Evolutionary conservation across 2,113 vertebrate genomes (phyloP).

Genomic region (Sorex fumeus): DNA sequence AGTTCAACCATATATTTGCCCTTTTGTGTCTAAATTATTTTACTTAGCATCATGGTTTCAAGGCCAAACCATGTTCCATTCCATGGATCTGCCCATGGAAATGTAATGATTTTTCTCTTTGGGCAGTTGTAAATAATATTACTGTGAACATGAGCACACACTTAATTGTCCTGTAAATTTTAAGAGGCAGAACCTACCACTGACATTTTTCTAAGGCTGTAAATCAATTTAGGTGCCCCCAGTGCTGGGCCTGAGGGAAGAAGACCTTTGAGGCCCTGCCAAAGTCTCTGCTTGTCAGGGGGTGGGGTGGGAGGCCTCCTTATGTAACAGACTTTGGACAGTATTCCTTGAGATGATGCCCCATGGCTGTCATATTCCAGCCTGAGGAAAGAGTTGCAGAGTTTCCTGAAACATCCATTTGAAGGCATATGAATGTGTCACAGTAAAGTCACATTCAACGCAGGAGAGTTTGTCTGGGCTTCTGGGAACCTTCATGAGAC

Average conservation of each 20-base stretch:
- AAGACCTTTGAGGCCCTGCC: neutral
- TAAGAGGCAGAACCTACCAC: neutral
- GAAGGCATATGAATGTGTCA: accelerated
- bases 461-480: neutral
- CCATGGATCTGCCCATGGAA: neutral
- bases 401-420: accelerated
- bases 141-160: neutral
- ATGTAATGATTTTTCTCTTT: neutral
- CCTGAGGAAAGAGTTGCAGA: accelerated
- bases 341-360: accelerated
- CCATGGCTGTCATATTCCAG: neutral
- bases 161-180: neutral
- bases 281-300: neutral
- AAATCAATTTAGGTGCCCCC: neutral
- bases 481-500: neutral
- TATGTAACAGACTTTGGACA: accelerated
- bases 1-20: neutral
- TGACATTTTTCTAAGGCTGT: neutral
- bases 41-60: neutral
- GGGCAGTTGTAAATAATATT: neutral
- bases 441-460: neutral
- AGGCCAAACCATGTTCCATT: neutral
- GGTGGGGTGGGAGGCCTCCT: too few species aligned
- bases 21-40: neutral
- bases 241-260: neutral